A percentile compares a stretch with the other conserved stretches of the same genome.
Evolutionary conservation across 2,113 vertebrate species (phyloP).

Genomic region (Trichomycterus rosablanca): DNA sequence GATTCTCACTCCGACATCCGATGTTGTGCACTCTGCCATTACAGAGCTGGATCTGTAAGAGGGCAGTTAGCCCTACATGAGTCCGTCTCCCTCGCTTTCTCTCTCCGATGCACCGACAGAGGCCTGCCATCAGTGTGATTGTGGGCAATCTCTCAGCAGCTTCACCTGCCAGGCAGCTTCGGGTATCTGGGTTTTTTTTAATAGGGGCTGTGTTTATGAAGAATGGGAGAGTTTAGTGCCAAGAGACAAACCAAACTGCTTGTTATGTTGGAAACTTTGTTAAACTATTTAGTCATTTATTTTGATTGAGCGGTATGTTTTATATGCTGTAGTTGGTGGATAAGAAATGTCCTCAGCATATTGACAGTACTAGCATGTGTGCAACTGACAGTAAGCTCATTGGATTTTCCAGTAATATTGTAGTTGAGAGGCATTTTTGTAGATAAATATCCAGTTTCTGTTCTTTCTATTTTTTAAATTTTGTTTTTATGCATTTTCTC

Average conservation of each 20-base stretch:
- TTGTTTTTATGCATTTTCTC: too few species aligned
- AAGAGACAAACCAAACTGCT: constrained; percentile 20
- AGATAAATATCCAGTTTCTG: too few species aligned
- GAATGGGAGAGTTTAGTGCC: neutral
- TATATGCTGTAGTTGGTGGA: too few species aligned
- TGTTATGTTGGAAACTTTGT: neutral
- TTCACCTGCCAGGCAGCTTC: constrained; percentile 63
- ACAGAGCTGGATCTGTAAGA: constrained; percentile 51
- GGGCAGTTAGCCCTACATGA: constrained; percentile 75
- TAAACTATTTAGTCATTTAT: too few species aligned
- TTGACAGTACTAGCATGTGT: too few species aligned
- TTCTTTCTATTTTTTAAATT: too few species aligned
- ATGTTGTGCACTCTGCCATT: constrained; percentile 74
- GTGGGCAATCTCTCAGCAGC: constrained; percentile 70
- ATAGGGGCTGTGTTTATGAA: constrained; percentile 42
- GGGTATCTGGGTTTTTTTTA: constrained; percentile 61
- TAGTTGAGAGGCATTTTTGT: too few species aligned
- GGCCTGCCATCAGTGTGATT: constrained; percentile 71
- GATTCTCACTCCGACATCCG: constrained; percentile 69
- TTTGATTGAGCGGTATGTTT: too few species aligned
- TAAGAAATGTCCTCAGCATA: too few species aligned
- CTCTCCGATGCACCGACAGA: constrained; percentile 31
- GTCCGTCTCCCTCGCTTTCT: constrained; percentile 63
- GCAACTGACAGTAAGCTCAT: too few species aligned
- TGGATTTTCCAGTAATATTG: too few species aligned